A percentile compares a stretch with the other conserved stretches of the same genome.
These are phyloP conservation scores for Neosilurus hyrtlii DNA, from an alignment of 2,797 vertebrate genomes.

Conservation along the genomic window DNA sequence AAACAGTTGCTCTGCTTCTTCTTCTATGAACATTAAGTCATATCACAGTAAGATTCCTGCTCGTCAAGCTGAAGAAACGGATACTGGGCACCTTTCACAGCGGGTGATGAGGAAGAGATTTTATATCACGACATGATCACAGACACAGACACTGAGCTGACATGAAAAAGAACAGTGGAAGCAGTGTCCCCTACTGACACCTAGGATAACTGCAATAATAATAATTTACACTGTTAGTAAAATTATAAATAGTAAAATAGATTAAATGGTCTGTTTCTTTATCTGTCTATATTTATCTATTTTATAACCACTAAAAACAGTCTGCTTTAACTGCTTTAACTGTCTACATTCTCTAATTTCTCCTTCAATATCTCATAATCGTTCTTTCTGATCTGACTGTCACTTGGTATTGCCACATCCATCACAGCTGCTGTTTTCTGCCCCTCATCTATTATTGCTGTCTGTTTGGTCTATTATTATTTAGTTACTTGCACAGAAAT, in stretches of 20 bases:
- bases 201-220: slow-evolving; percentile 27
- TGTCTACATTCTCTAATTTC: not conserved
- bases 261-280: not conserved
- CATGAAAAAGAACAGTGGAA: slow-evolving; percentile 50
- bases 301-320: not conserved
- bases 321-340: not conserved
- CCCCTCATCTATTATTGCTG: slow-evolving; percentile 22
- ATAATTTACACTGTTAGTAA: slow-evolving; percentile 14
- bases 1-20: not conserved
- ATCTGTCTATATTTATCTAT: not conserved
- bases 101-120: slow-evolving; percentile 67
- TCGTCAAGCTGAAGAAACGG: slow-evolving; percentile 50
- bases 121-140: slow-evolving; percentile 36
- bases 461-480: slow-evolving; percentile 21
- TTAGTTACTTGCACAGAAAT: slow-evolving; percentile 17
- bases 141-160: slow-evolving; percentile 9
- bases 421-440: not conserved
- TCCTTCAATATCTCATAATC: slow-evolving; percentile 4
- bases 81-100: slow-evolving; percentile 69
- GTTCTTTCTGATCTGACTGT: not conserved
- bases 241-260: not conserved
- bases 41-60: not conserved
- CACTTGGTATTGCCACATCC: slow-evolving; percentile 22
- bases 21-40: not conserved
- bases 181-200: slow-evolving; percentile 75